Evolutionary conservation across 1,140 invertebrate genomes (phyloP), one percentile per base, ranked within the genome.

Genomic region (Drosophila watanabei): DNA sequence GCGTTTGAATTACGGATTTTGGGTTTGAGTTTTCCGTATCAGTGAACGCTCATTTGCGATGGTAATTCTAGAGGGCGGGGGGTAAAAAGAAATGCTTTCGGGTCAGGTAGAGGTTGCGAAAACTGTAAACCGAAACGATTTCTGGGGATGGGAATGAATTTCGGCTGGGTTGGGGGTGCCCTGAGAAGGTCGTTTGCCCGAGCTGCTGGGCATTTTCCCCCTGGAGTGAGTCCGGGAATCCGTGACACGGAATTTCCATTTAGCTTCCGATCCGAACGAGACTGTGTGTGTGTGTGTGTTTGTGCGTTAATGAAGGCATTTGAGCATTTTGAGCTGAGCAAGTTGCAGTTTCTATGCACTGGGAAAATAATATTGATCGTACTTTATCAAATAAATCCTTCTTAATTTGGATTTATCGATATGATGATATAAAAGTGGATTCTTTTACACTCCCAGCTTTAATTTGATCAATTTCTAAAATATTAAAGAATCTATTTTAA

Each of bases 261-360:
- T 85, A 58, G 58, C 78, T 81, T 59, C 72, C 45, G 48, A 20
- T 20, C 46, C 20, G 35, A 11, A 14, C 5, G 1, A 60, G 30
- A 37, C 45, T 13, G n/a, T 4, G 41, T 45, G 43, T 45, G 13
- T 62, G n/a, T 61, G 28, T 16, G 33, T 37, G 39, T 37, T 61
- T 79, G 64, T 59, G 76, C 49, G 77, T 70, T 89, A 88, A 88
- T 88, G 85, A 84, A 88, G 85, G 81, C 85, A 89, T 82, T 85
- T 78, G 32, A 57, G 73, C 78, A 85, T 80, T 83, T 83, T 65
- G 76, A 78, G 64, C 76, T 56, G 37, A 85, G 76, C 78, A 85
- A 80, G 77, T 75, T 62, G 72, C 75, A 69, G 49, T 70, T 43
- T n/a, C 48, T 39, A 28, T 20, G 14, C 54, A 56, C 33, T 7